Conservation (phyloP, 2,113 vertebrate species). For the Desmodus rotundus region DNA sequence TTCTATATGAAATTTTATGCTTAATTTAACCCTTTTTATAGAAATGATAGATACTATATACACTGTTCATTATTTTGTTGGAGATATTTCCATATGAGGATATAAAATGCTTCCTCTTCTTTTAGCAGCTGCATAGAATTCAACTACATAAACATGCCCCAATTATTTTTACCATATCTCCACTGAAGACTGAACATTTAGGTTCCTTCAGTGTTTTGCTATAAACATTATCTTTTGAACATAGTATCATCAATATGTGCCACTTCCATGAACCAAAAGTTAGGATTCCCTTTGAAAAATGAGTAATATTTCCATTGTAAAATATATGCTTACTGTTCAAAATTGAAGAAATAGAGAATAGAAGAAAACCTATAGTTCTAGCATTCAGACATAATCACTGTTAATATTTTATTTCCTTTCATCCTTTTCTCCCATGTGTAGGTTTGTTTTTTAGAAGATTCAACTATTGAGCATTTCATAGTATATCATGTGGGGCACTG, state of each 20-base stretch:
- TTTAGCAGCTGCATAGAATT: background rate
- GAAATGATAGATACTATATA: background rate
- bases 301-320: slow-evolving; percentile 1
- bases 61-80: background rate
- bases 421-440: background rate
- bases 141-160: background rate
- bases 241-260: background rate
- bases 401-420: background rate
- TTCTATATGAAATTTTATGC: background rate
- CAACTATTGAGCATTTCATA: background rate
- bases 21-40: background rate
- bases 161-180: background rate
- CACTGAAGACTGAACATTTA: background rate
- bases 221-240: background rate
- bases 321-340: background rate
- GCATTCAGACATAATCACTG: background rate
- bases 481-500: background rate
- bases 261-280: background rate
- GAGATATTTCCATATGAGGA: background rate
- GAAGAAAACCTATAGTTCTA: background rate
- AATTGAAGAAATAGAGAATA: background rate
- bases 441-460: background rate
- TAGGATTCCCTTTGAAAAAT: slow-evolving; percentile 5
- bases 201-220: background rate
- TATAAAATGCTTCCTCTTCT: background rate